Evolutionary conservation across 2,888 invertebrate genomes (phyloP).

Genomic region (Macaria notata): DNA sequence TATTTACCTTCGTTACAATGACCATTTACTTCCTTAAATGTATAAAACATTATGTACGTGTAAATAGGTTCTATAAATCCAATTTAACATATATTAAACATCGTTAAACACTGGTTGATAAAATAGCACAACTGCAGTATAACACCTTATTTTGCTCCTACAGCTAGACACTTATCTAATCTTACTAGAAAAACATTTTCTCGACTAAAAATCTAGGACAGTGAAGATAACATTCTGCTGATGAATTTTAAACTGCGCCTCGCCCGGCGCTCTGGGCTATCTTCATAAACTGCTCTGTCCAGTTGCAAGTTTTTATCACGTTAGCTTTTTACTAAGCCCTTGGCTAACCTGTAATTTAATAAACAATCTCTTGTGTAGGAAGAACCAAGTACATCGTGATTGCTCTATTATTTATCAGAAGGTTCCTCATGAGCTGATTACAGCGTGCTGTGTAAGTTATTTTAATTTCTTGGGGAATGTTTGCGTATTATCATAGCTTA

Average conservation of each 20-base stretch:
- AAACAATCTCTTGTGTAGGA: constrained; percentile 34
- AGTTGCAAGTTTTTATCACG: constrained; percentile 29
- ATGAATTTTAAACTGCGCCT: background rate
- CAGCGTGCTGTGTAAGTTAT: constrained; percentile 1
- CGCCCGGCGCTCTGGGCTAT: constrained; percentile 20
- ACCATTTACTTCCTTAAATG: too few relatives aligned
- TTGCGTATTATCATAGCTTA: too few relatives aligned
- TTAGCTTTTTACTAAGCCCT: constrained; percentile 29
- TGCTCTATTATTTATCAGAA: constrained; percentile 19
- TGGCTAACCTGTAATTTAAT: constrained; percentile 37
- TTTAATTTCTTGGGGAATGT: background rate
- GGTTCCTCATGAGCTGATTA: constrained; percentile 3
- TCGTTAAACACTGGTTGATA: too few relatives aligned
- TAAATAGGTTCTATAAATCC: too few relatives aligned
- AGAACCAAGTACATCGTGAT: constrained; percentile 13
- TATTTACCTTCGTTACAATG: too few relatives aligned
- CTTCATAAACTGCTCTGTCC: constrained; percentile 24
- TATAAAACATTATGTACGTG: too few relatives aligned
- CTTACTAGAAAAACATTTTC: too few relatives aligned
- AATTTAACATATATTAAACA: too few relatives aligned
- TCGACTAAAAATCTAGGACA: too few relatives aligned
- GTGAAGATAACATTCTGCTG: constrained; percentile 5
- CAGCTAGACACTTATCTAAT: too few relatives aligned
- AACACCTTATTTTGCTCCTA: too few relatives aligned
- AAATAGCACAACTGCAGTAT: too few relatives aligned